A percentile compares a stretch with the other conserved stretches of the same genome.
These are phyloP conservation scores for Babyrousa celebensis DNA, from an alignment of 2,797 vertebrate species.

Conservation along the genomic window DNA sequence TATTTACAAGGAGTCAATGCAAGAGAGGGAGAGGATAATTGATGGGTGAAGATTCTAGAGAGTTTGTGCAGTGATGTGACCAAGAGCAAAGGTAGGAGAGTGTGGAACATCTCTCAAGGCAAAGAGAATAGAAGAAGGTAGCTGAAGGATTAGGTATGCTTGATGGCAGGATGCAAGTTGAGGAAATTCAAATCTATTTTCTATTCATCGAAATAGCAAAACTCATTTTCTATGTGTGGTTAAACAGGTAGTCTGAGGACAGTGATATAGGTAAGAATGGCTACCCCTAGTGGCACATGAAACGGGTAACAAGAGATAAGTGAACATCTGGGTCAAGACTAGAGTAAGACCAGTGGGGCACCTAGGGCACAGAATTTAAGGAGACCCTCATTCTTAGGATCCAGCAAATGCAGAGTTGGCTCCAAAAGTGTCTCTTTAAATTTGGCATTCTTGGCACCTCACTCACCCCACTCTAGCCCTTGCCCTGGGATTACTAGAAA, in stretches of 20 bases:
- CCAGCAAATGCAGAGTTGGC: not conserved
- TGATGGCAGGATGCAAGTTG: not conserved
- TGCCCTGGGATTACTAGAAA: not conserved
- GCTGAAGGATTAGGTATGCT: not conserved
- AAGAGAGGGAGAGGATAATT: not conserved
- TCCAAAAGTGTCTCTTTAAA: not conserved
- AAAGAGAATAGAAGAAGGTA: constrained; percentile 8
- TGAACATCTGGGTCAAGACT: not conserved
- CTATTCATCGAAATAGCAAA: constrained; percentile 35
- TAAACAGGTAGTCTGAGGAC: not conserved
- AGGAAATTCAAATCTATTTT: not conserved
- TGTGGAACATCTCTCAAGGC: not conserved
- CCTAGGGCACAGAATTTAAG: not conserved
- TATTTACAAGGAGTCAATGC: not conserved
- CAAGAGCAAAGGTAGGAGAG: not conserved
- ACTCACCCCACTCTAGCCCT: not conserved
- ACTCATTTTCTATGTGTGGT: not conserved
- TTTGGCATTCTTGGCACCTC: not conserved
- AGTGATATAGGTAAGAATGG: not conserved
- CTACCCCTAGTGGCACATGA: not conserved
- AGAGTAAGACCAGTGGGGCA: not conserved
- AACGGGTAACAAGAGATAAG: not conserved
- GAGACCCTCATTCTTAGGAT: not conserved
- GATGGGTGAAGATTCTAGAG: not conserved
- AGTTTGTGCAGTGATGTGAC: not conserved